Evolutionary conservation across 1,140 invertebrate species (phyloP), one percentile per base, ranked within the genome.

Genomic region (Drosophila tani): DNA sequence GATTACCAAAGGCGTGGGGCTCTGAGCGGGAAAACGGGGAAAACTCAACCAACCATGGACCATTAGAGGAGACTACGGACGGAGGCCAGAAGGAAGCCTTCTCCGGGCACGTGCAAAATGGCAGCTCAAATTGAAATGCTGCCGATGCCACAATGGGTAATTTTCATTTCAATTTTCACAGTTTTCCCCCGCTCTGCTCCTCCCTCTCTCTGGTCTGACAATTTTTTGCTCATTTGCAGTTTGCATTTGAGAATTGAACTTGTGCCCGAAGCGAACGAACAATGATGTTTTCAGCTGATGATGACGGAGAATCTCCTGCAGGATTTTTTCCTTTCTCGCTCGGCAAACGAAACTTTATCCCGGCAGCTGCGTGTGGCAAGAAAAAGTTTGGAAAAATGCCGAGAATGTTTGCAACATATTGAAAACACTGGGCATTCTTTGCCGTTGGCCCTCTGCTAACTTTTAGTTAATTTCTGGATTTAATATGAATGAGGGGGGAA

Each of bases 161-260:
- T 91, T 91, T 91, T 91, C 90, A 90, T 91, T 91, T 91, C 90
- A 91, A 91, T 91, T 91, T 83, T 91, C 90, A 70, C 88, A 86
- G 81, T 91, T 91, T 85, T 76, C 51, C 71, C 66, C 66, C 46
- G 24, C 50, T 11, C 17, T n/a, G 8, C 50, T 4, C 29, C 29
- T 9, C 4, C 21, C 3, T 12, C 35, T 19, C 14, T 15, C 29
- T 41, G 12, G 21, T 24, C 66, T 50, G 49, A 70, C 65, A 65
- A 75, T 85, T 90, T 91, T 91, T 90, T 90, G 81, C 85, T 88
- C 84, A 90, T 88, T 87, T 87, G 80, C 83, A 65, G 80, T 51
- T 79, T 79, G 76, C 76, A 79, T 79, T 79, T 79, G 76, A 70
- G 59, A 79, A 79, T 79, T 79, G 76, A 79, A 73, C 76, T 79